Percentiles rank a stretch among this genome's conserved stretches.
Conservation (phyloP, 2,797 vertebrate species). For the Scyliorhinus canicula region DNA sequence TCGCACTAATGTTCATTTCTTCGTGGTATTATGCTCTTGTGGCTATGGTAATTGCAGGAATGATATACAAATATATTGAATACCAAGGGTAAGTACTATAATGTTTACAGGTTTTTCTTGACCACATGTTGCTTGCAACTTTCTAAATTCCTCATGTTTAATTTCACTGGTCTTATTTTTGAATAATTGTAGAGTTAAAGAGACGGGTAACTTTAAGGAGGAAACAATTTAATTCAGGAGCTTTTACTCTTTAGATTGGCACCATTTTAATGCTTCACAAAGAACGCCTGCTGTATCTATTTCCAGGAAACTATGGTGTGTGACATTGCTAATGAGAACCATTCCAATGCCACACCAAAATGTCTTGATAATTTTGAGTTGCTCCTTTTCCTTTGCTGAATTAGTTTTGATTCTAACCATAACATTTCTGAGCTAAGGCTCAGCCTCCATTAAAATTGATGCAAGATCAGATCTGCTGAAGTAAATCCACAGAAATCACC, state of each 20-base stretch:
- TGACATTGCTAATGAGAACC: not conserved
- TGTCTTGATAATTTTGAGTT: not conserved
- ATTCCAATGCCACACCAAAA: not conserved
- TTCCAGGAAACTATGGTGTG: not conserved
- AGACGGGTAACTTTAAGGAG: not conserved
- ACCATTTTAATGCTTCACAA: no score
- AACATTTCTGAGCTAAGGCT: not conserved
- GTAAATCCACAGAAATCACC: not conserved
- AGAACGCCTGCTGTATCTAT: not conserved
- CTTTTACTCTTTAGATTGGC: not conserved
- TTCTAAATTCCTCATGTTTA: not conserved
- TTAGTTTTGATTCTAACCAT: not conserved
- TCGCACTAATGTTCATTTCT: constrained; percentile 96
- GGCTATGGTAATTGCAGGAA: constrained; percentile 92
- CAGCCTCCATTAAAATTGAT: not conserved
- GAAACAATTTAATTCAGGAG: not conserved
- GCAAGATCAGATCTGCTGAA: not conserved
- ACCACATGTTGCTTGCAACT: not conserved
- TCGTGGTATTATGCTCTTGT: constrained; percentile 98
- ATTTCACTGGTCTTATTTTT: not conserved
- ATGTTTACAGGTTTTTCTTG: not conserved
- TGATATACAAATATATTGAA: constrained; percentile 99
- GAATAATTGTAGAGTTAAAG: not conserved
- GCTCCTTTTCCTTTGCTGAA: not conserved
- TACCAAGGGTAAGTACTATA: constrained; percentile 80